Conservation (phyloP, 2,113 vertebrate genomes). For the Eleginops maclovinus region DNA sequence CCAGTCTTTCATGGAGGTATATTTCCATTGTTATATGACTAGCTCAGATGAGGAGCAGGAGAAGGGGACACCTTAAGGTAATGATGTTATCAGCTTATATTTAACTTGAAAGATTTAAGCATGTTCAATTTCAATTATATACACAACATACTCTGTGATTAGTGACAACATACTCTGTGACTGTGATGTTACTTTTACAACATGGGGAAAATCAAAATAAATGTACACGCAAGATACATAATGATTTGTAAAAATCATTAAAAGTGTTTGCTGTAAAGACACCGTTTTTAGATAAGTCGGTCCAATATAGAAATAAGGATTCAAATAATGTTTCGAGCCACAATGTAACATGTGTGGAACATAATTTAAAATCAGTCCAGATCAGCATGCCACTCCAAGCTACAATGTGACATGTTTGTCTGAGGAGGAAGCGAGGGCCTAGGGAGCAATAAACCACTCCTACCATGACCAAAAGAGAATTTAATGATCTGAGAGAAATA, state of each 20-base stretch:
- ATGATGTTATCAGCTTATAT: not conserved
- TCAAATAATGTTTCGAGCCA: not conserved
- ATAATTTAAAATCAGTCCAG: not conserved
- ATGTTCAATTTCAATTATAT: not conserved
- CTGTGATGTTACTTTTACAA: not conserved
- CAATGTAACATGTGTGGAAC: not conserved
- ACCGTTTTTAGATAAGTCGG: not conserved
- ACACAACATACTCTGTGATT: no score
- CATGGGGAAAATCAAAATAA: not conserved
- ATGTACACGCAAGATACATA: not conserved
- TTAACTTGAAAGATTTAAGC: not conserved
- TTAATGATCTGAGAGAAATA: constrained; percentile 67
- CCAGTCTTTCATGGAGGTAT: constrained; percentile 17
- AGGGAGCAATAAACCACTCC: constrained; percentile 64
- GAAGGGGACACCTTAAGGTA: no score
- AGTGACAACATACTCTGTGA: no score
- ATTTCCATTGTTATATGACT: constrained; percentile 4
- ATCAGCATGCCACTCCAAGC: constrained; percentile 12
- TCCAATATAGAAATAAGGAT: not conserved
- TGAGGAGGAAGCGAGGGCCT: constrained; percentile 34
- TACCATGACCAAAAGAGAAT: constrained; percentile 64
- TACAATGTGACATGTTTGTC: constrained; percentile 39
- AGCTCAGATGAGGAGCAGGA: not conserved
- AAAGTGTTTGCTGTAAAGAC: not conserved
- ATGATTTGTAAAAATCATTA: not conserved